Evolutionary conservation across 2,113 vertebrate genomes (phyloP), one percentile per base, ranked within the genome.

Genomic region (Oreochromis niloticus): DNA sequence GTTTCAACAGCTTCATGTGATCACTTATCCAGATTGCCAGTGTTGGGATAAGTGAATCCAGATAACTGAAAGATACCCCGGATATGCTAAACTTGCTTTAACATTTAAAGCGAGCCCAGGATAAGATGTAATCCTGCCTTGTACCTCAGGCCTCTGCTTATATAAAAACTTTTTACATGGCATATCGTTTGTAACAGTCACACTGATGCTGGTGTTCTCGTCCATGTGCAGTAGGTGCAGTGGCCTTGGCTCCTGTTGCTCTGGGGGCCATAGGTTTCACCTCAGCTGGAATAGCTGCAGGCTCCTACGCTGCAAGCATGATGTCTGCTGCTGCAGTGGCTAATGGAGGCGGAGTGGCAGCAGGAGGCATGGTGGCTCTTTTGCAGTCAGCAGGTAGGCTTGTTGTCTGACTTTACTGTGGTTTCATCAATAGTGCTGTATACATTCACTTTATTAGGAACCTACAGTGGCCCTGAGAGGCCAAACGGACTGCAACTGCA

Each of bases 311-410:
- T 3, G 87, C 95, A 1, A 2, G 68, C 4, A 80, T 93, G 94
- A 96, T 96, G 94, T 90, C 95, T 0, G 0, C 68, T 9, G 89
- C 94, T 9, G 95, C 95, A 0, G 3, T 85, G 0, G 85, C 94
- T 3, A 95, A 89, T 1, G 92, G 95, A 54, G 94, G 94, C 1
- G 94, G 75, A 8, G 88, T 95, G 73, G 90, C 4, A 22, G 85
- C 93, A 1, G 95, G 95, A 3, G 17, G 90, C 0, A 0, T 7
- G 3, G 94, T 95, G 81, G 89, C 94, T 17, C 1, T 86, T 24
- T 13, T 94, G 0, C 94, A 95, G 41, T 88, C 93, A n/a, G 63
- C 39, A 24, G 94, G 95, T 96, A 89, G 81, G 41, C 2, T 36
- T 12, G 9, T 36, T 85, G 34, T 2, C 36, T 52, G 2, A 52